These are phyloP conservation scores for Pica pica DNA, from an alignment of 2,113 vertebrate genomes.

Conservation along the genomic window DNA sequence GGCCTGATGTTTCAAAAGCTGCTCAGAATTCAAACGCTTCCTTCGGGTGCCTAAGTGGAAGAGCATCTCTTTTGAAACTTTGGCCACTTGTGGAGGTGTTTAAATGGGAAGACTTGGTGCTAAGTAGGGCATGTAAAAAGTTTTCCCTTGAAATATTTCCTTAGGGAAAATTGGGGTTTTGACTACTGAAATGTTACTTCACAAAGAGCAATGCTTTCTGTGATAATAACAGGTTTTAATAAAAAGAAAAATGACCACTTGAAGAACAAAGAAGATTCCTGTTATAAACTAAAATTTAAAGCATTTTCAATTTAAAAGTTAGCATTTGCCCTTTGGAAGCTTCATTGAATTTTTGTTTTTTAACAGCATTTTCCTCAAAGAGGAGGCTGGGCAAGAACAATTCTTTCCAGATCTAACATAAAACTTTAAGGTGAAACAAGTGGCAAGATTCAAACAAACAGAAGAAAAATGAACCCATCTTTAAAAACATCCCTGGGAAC, in stretches of 20 bases:
- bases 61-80: conserved; percentile 62
- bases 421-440: conserved; percentile 43
- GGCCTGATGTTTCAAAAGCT: conserved; percentile 64
- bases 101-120: conserved; percentile 44
- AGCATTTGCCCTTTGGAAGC: conserved; percentile 48
- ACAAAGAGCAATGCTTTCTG: conserved; percentile 25
- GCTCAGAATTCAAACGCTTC: conserved; percentile 53
- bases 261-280: conserved; percentile 37
- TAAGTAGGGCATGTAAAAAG: conserved; percentile 50
- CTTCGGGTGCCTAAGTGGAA: conserved; percentile 26
- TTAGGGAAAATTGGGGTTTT: conserved; percentile 42
- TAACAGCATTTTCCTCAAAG: conserved; percentile 35
- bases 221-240: conserved; percentile 31
- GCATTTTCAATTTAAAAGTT: conserved; percentile 36
- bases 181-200: conserved; percentile 38
- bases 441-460: conserved; percentile 38
- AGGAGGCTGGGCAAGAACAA: conserved; percentile 11
- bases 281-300: conserved; percentile 51
- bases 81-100: conserved; percentile 54
- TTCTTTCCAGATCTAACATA: conserved; percentile 5
- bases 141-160: conserved; percentile 56
- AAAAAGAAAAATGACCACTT: conserved; percentile 54
- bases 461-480: conserved; percentile 24
- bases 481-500: conserved; percentile 14
- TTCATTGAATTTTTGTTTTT: conserved; percentile 51